phyloP scores from a whole-genome alignment of 2,113 vertebrate species.

The Danionella cerebrum region DNA sequence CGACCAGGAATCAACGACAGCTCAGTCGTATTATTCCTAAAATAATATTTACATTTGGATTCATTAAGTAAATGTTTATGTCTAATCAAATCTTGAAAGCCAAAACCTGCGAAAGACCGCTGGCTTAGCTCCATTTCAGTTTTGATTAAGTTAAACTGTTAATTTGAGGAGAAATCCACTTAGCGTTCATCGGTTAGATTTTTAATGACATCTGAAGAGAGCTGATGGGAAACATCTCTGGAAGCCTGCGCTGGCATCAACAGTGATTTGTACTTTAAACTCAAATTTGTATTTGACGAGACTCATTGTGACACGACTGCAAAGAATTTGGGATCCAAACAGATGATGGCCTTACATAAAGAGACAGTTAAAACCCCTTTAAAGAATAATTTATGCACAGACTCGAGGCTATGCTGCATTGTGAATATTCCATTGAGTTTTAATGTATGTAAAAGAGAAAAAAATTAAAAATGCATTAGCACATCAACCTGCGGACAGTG shows the following conservation, averaged over 20 bases:
- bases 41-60: no score
- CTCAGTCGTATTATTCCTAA: no score
- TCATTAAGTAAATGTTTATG: no score
- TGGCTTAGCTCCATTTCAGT: neutral
- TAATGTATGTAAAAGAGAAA: no score
- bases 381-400: neutral
- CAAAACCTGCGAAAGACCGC: no score
- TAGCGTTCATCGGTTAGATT: neutral
- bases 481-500: neutral
- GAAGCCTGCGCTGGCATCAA: neutral
- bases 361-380: neutral
- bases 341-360: neutral
- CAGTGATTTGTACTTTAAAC: neutral
- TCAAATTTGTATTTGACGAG: neutral
- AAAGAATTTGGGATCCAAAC: neutral
- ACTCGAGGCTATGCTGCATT: neutral
- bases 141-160: neutral
- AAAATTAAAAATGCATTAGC: neutral
- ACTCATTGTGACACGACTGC: no score
- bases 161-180: neutral
- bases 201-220: neutral
- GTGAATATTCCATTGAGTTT: neutral
- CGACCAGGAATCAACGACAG: no score
- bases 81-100: no score
- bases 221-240: neutral